Evolutionary conservation across 1,140 invertebrate genomes (phyloP), one percentile per base, ranked within the genome.

Genomic region (Potamilus streckersoni): DNA sequence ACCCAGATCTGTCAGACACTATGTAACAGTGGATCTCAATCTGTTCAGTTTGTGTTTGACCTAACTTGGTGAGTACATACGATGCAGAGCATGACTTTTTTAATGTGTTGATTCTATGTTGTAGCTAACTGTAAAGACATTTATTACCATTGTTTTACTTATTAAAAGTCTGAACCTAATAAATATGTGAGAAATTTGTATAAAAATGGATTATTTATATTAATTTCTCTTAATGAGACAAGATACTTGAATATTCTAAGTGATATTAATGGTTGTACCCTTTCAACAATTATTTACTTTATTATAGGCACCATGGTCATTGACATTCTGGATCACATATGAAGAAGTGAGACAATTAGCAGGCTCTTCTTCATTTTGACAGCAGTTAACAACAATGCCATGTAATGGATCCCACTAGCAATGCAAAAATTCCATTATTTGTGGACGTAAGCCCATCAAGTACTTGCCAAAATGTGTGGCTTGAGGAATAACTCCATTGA

Each of bases 241-340:
- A 17, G 6, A 3, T 6, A 20, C 16, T 3, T 23, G 4, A 4
- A 19, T 31, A 12, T 5, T 17, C 19, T 66, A 2, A 27, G 11
- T 17, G 11, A 66, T n/a, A 20, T 6, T 66, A n/a, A 49, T 63
- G 12, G 62, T 49, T 15, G 14, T 56, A 49, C 61, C 56, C 56
- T 64, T 61, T 20, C 13, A 55, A 69, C 20, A 16, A 17, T 63
- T 8, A 20, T 23, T 73, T 16, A 16, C 69, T 23, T 64, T 71
- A 23, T 86, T 89, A 20, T 78, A 90, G 91, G 93, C 93, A 49
- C 93, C 93, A 0, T 94, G 93, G 93, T 93, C 93, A 14, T 87
- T 94, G 11, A 93, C 92, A 11, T 94, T 94, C 87, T 94, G 93
- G 93, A 85, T 94, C 23, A 91, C 91, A 12, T 94, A 93, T 84